phyloP scores from a whole-genome alignment of 2,113 vertebrate species.

The Leptobrachium ailaonicum region DNA sequence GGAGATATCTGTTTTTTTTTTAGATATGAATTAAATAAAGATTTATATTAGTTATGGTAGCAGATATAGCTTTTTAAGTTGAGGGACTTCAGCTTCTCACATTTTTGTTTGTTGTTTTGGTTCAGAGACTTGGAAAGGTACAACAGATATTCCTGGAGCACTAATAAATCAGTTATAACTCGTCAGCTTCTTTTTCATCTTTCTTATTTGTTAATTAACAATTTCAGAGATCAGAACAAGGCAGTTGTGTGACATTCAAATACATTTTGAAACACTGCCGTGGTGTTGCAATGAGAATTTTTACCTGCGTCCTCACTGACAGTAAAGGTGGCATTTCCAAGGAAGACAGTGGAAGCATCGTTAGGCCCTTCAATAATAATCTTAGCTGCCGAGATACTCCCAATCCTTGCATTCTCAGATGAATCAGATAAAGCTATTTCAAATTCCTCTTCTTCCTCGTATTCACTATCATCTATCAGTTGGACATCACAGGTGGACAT shows the following conservation, averaged over 20 bases:
- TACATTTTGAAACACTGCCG: background rate
- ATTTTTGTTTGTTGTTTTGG: no score
- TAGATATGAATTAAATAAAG: no score
- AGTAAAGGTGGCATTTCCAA: slow-evolving; percentile 83
- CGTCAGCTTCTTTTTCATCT: background rate
- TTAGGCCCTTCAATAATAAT: slow-evolving; percentile 90
- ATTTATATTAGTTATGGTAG: no score
- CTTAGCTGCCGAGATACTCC: slow-evolving; percentile 70
- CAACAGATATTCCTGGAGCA: no score
- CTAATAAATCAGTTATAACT: no score
- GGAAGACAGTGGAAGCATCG: slow-evolving; percentile 84
- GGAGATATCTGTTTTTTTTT: no score
- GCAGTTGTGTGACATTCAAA: background rate
- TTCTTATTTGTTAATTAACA: no score
- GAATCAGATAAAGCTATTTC: slow-evolving; percentile 81
- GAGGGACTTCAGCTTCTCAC: no score
- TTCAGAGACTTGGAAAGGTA: no score
- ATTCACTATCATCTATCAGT: slow-evolving; percentile 93
- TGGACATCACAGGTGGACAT: slow-evolving; percentile 81
- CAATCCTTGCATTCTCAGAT: slow-evolving; percentile 81
- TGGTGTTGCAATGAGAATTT: background rate
- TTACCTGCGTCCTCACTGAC: slow-evolving; percentile 92
- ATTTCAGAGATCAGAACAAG: background rate
- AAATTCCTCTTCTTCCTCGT: slow-evolving; percentile 93
- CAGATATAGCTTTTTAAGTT: no score